Base-by-base conservation (phyloP, 2,113 vertebrate genomes). In the Clupea harengus region DNA sequence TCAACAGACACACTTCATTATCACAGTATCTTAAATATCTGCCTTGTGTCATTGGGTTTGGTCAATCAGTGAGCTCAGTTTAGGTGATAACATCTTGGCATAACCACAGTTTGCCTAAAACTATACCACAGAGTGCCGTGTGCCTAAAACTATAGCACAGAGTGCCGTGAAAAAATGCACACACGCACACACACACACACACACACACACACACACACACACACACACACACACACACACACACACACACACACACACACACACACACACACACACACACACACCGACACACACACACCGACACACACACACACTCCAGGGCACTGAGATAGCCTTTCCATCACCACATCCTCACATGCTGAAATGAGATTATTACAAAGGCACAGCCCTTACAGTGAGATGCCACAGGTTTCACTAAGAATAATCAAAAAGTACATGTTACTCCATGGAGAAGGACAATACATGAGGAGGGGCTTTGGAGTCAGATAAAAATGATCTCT, bases 11-110 rank as follows among this genome's bases (percentile, higher is more conserved):
- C 72, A 78, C 13, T 39, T 39, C 10, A 78, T 28, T 78, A 39
- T 78, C 72, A 39, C 72, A 39, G 6, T 64, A 57, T 15, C 82
- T 8, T 64, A 7, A 6, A 32, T 64, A n/a, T 85, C 45, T 28
- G 57, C 46, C 75, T 52, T 81, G 4, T 85, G 84, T 85, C 72
- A 44, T 39, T 80, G 72, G 54, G 28, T 78, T 15, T 78, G 72
- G 72, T 39, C 39, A 78, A 78, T 78, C 72, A 78, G 32, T 78
- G 28, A 22, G 72, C 28, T 81, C 49, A 45, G 75, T 85, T 32
- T 78, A 44, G 28, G 25, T 78, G 72, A 39, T 78, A 78, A 15
- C 72, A 78, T 39, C 64, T 10, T n/a, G 9, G 64, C n/a, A 28
- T 2, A n/a, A 67, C 64, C 1, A 9, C 2, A 67, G 13, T 8